Evolutionary conservation across 1,140 invertebrate genomes (phyloP), one percentile per base, ranked within the genome.

Genomic region (Grapholita molesta): DNA sequence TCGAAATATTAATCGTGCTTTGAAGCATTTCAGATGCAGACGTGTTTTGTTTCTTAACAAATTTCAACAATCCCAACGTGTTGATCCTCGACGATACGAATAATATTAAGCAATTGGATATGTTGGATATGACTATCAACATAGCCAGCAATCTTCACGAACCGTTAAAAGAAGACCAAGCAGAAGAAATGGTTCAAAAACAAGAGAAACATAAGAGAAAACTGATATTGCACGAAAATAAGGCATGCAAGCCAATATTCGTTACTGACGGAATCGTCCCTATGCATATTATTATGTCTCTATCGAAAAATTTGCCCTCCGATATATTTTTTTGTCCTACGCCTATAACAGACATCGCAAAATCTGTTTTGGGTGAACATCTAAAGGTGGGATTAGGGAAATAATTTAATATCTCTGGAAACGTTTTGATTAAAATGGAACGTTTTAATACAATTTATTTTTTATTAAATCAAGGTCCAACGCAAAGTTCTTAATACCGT

Each of bases 21-120:
- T n/a, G n/a, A n/a, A 90, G 88, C 42, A 64, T 84, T 79, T 66
- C 74, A 81, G 88, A 90, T 67, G 86, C 79, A 6, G 86, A 89
- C 66, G 75, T 90, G 12, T 86, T 87, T 74, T 86, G 84, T 64
- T 79, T 88, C 64, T 75, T 87, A 65, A 79, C 84, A 15, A 82
- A 84, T 65, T 88, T 90, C 69, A 35, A 70, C 25, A 89, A 89
- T 75, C 87, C 84, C 3, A 88, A 88, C 35, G 64, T 23, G 28
- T 71, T 88, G 15, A 76, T 79, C 53, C 74, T 79, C 30, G 35
- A 72, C n/a, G 68, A 75, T 5, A 67, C 72, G 66, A 71, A 79
- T 52, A 69, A 70, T 18, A 73, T 79, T 25, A 77, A 84, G 25
- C 65, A 80, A 38, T 85, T 88, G 55, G 81, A 88, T 61, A 75